These are phyloP conservation scores for Protodeltote pygarga DNA, from an alignment of 2,888 invertebrate species.

Conservation along the genomic window DNA sequence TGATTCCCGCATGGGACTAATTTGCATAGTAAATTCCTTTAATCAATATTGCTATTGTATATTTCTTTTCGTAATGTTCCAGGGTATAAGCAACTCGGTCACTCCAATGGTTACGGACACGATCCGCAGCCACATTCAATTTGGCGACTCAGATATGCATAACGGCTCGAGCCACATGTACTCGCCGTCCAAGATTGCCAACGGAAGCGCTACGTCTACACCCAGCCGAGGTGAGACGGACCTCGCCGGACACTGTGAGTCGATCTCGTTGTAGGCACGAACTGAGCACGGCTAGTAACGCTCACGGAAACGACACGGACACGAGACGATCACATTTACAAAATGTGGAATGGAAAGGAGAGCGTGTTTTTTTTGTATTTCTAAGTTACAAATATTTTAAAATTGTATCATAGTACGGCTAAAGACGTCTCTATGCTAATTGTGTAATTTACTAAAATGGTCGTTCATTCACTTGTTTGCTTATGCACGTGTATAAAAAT, in stretches of 20 bases:
- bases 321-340: not conserved
- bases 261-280: constrained; percentile 76
- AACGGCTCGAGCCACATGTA: constrained; percentile 72
- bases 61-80: constrained; percentile 52
- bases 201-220: constrained; percentile 77
- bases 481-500: constrained; percentile 31
- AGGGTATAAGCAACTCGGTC: constrained; percentile 78
- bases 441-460: constrained; percentile 34
- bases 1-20: too few relatives aligned
- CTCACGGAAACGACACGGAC: constrained; percentile 43
- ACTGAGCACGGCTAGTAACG: constrained; percentile 64
- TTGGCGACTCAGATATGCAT: constrained; percentile 79
- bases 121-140: constrained; percentile 88
- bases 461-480: constrained; percentile 36
- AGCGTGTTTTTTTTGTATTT: not conserved
- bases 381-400: too few relatives aligned
- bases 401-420: constrained; percentile 10
- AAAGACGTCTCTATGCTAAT: constrained; percentile 14
- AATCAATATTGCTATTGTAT: too few relatives aligned
- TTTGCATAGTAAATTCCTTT: too few relatives aligned
- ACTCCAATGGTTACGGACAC: constrained; percentile 87
- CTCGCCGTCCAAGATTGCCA: constrained; percentile 70
- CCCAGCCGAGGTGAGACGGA: constrained; percentile 85
- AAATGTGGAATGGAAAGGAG: constrained; percentile 29
- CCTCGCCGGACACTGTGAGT: constrained; percentile 81